Conservation (phyloP, 2,113 vertebrate genomes). For the Pseudolaguvia tuberculata region DNA sequence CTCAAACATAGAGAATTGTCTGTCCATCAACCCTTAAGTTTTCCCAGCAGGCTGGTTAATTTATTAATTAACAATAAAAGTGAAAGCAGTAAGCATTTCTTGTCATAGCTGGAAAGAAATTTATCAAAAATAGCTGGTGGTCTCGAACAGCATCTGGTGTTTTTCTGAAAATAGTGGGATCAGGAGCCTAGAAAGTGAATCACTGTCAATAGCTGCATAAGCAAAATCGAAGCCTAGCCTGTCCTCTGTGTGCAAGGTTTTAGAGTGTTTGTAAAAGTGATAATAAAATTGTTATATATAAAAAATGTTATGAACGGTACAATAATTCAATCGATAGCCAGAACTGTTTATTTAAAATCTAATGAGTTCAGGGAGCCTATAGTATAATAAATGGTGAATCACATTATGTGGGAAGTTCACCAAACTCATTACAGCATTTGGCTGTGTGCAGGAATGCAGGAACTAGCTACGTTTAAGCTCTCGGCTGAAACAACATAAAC, state of each 20-base stretch:
- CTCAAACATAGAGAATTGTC: constrained; percentile 17
- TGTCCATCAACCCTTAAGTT: constrained; percentile 3
- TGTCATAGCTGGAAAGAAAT: constrained; percentile 5
- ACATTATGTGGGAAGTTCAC: constrained; percentile 6
- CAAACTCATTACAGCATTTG: constrained; percentile 27
- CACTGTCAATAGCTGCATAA: constrained; percentile 21
- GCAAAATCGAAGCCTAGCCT: constrained; percentile 10
- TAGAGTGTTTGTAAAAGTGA: not conserved
- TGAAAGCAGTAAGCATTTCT: not conserved
- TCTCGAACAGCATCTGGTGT: not conserved
- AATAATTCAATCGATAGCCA: not conserved
- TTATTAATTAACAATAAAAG: not conserved
- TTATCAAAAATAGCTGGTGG: not conserved
- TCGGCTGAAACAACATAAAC: constrained; percentile 16
- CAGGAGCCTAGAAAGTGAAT: constrained; percentile 11
- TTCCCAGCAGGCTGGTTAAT: not conserved
- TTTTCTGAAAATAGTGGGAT: not conserved
- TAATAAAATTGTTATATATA: not conserved
- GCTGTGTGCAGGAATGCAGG: constrained; percentile 18
- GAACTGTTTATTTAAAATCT: constrained; percentile 11
- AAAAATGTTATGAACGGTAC: not conserved
- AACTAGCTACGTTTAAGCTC: not conserved
- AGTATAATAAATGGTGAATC: constrained; percentile 32
- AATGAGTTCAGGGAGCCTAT: constrained; percentile 17
- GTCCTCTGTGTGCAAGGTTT: constrained; percentile 26